Conservation (phyloP, 2,888 invertebrate species). For the Piscicola geometra region DNA sequence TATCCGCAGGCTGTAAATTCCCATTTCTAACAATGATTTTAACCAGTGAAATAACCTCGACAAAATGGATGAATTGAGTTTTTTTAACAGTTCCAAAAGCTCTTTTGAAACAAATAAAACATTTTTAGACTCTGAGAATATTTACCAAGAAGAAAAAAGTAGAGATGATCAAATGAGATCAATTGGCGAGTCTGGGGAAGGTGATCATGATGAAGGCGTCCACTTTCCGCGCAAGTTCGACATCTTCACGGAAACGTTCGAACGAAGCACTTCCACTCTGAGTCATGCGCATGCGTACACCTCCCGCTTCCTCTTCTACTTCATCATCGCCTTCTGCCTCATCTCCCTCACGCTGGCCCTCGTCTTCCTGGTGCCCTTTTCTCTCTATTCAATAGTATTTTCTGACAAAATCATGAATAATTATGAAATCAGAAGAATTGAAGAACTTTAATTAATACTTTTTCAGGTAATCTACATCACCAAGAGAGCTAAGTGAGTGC, state of each 20-base stretch:
- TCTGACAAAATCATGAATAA: background rate
- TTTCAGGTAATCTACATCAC: constrained; percentile 25
- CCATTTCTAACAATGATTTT: no score
- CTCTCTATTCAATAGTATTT: background rate
- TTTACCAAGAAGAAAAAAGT: background rate
- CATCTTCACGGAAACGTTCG: background rate
- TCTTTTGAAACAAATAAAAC: background rate
- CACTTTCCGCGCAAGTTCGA: background rate
- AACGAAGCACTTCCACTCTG: background rate
- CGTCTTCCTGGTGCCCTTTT: constrained; percentile 21
- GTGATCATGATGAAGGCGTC: background rate
- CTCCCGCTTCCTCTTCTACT: constrained; percentile 29
- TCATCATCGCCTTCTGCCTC: constrained; percentile 31
- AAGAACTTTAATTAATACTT: background rate
- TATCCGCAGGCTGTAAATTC: no score
- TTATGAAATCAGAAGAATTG: background rate
- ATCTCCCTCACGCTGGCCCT: constrained; percentile 29
- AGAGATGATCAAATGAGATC: background rate
- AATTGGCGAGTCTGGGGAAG: background rate
- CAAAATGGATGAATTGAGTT: background rate
- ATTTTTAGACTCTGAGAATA: background rate
- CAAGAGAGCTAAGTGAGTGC: constrained; percentile 27
- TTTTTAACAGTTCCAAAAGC: background rate
- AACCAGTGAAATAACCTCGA: no score
- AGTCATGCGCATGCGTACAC: constrained; percentile 8